phyloP scores from a whole-genome alignment of 2,797 vertebrate species.

The Hydrocynus forskahlii region DNA sequence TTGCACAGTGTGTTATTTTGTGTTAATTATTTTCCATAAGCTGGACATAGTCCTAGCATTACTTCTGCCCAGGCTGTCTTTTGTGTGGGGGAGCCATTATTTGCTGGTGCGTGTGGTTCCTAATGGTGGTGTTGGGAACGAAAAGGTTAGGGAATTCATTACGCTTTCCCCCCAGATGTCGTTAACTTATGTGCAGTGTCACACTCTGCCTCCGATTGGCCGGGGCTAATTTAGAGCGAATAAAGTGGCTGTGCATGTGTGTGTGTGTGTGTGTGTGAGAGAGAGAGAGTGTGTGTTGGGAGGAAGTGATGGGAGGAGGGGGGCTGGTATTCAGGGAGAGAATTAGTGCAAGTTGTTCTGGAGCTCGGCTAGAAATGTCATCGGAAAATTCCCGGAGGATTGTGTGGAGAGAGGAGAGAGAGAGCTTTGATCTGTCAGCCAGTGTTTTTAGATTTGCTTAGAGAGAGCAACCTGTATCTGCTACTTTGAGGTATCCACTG shows the following conservation, averaged over 20 bases:
- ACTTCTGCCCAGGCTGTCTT: not conserved
- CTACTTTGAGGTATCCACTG: slow-evolving; percentile 7
- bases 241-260: slow-evolving; percentile 18
- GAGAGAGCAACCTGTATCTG: slow-evolving; percentile 13
- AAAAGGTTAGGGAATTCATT: slow-evolving; percentile 56
- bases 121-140: slow-evolving; percentile 18
- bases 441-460: slow-evolving; percentile 52
- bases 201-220: slow-evolving; percentile 42
- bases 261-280: not conserved
- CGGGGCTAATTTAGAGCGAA: slow-evolving; percentile 54
- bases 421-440: slow-evolving; percentile 51
- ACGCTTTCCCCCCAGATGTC: slow-evolving; percentile 26
- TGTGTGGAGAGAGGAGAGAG: slow-evolving; percentile 36
- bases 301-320: not conserved
- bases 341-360: slow-evolving; percentile 51
- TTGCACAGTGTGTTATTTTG: not conserved
- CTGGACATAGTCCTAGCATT: not conserved
- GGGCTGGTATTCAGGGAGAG: slow-evolving; percentile 46
- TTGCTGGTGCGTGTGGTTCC: slow-evolving; percentile 45
- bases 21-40: slow-evolving; percentile 19
- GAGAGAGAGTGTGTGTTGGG: not conserved
- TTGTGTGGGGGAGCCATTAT: not conserved
- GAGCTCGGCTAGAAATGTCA: slow-evolving; percentile 58
- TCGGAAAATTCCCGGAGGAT: slow-evolving; percentile 53
- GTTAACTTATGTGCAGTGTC: slow-evolving; percentile 39